Conservation (phyloP, 2,888 invertebrate genomes). For the Caenorhabditis sulstoni region DNA sequence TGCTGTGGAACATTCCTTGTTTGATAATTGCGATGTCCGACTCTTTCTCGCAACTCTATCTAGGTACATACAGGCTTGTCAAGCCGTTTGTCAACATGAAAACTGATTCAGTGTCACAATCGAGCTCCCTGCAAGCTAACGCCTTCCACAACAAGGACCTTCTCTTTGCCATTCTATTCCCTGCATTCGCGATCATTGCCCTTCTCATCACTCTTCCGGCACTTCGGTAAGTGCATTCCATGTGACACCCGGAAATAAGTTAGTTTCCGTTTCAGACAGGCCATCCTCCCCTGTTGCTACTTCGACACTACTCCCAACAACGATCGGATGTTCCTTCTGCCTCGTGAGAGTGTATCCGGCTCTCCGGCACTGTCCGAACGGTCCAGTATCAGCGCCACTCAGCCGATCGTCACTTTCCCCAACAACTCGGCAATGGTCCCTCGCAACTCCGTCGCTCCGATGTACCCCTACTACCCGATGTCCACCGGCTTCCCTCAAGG, state of each 20-base stretch:
- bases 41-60: neutral
- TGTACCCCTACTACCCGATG: constrained; percentile 18
- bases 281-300: constrained; percentile 42
- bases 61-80: too few species aligned
- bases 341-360: constrained; percentile 10
- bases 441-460: neutral
- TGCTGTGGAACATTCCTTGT: constrained; percentile 45
- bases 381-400: constrained; percentile 21
- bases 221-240: constrained; percentile 2
- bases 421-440: constrained; percentile 7
- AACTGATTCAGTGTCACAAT: constrained; percentile 9
- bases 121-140: constrained; percentile 14
- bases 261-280: constrained; percentile 5
- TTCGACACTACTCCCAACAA: neutral
- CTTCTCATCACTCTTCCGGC: constrained; percentile 28
- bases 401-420: constrained; percentile 30
- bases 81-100: too few species aligned
- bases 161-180: constrained; percentile 22
- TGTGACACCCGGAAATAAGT: neutral
- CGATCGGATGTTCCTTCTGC: constrained; percentile 33
- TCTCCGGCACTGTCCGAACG: constrained; percentile 26
- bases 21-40: constrained; percentile 23
- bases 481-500: constrained; percentile 4
- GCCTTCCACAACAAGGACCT: constrained; percentile 25
- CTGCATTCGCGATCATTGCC: neutral